Percentiles rank a stretch among this genome's conserved stretches.
These are phyloP conservation scores for Tetheella fluctuosa DNA, from an alignment of 2,888 invertebrate genomes.

Conservation along the genomic window DNA sequence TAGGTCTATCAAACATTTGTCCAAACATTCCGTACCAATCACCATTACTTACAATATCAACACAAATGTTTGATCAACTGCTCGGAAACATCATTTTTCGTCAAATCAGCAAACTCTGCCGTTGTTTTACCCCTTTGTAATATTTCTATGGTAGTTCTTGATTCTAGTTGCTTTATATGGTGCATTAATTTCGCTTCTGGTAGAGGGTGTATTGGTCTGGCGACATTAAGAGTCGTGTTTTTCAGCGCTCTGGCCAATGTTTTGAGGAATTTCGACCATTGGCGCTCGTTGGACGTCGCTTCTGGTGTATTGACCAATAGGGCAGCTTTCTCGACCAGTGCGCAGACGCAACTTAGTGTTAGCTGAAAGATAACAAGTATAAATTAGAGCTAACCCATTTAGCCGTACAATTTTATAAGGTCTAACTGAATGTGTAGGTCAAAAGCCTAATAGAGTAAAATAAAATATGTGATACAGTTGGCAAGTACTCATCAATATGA, in stretches of 20 bases:
- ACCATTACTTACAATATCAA: slow-evolving; percentile 46
- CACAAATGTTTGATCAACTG: slow-evolving; percentile 69
- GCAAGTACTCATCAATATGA: too few species aligned
- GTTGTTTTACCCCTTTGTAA: slow-evolving; percentile 68
- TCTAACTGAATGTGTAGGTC: too few species aligned
- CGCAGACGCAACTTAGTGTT: slow-evolving; percentile 70
- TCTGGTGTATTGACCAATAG: slow-evolving; percentile 67
- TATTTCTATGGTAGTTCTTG: slow-evolving; percentile 71
- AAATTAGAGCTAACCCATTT: neutral
- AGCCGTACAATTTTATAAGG: too few species aligned
- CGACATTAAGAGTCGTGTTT: slow-evolving; percentile 58
- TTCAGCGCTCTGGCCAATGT: slow-evolving; percentile 77
- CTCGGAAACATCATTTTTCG: slow-evolving; percentile 65
- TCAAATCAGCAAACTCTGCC: slow-evolving; percentile 67
- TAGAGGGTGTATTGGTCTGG: slow-evolving; percentile 56
- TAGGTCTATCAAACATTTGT: neutral
- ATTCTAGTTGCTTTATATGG: slow-evolving; percentile 68
- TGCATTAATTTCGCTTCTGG: slow-evolving; percentile 50
- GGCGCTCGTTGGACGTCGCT: slow-evolving; percentile 71
- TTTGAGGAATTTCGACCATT: slow-evolving; percentile 83
- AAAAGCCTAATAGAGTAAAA: too few species aligned
- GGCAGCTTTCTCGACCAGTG: slow-evolving; percentile 65
- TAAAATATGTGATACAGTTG: too few species aligned
- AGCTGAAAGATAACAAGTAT: slow-evolving; percentile 51
- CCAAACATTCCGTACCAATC: slow-evolving; percentile 4